A percentile compares a stretch with the other conserved stretches of the same genome.
These are phyloP conservation scores for Triplophysa dalaica DNA, from an alignment of 2,113 vertebrate species.

Conservation along the genomic window DNA sequence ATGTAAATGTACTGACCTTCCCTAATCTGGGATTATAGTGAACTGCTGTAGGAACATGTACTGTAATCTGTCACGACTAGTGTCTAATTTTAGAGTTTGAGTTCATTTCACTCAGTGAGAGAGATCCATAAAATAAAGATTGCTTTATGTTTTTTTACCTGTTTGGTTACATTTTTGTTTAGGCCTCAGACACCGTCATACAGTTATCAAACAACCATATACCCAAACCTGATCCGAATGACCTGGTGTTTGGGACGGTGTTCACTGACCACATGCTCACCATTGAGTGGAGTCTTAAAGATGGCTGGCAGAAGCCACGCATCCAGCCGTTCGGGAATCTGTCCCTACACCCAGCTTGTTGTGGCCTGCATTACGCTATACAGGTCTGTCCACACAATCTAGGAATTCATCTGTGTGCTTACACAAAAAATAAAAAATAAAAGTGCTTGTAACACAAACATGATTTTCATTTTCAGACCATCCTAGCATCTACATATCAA, in stretches of 20 bases:
- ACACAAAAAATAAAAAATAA: neutral
- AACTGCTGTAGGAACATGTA: conserved; percentile 37
- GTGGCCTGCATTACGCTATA: conserved; percentile 78
- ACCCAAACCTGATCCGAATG: conserved; percentile 76
- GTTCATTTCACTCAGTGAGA: conserved; percentile 16
- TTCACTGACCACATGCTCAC: conserved; percentile 93
- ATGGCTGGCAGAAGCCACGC: conserved; percentile 83
- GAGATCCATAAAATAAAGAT: neutral
- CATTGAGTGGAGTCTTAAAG: conserved; percentile 79
- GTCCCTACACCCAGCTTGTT: conserved; percentile 81
- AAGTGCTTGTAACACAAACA: neutral
- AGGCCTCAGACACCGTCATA: conserved; percentile 81
- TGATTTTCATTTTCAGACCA: too few relatives aligned
- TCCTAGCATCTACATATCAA: too few relatives aligned
- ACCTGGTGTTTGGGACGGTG: conserved; percentile 78
- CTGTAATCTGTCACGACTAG: conserved; percentile 46
- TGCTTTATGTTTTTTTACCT: too few relatives aligned
- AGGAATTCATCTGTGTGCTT: neutral
- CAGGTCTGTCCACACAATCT: conserved; percentile 68
- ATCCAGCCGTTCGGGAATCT: conserved; percentile 84
- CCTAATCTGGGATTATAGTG: conserved; percentile 71
- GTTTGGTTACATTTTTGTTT: neutral
- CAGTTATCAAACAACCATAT: conserved; percentile 67
- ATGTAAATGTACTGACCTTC: conserved; percentile 14
- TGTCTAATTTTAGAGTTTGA: conserved; percentile 56